Conservation (phyloP, 2,113 vertebrate genomes). For the Calonectris borealis region DNA sequence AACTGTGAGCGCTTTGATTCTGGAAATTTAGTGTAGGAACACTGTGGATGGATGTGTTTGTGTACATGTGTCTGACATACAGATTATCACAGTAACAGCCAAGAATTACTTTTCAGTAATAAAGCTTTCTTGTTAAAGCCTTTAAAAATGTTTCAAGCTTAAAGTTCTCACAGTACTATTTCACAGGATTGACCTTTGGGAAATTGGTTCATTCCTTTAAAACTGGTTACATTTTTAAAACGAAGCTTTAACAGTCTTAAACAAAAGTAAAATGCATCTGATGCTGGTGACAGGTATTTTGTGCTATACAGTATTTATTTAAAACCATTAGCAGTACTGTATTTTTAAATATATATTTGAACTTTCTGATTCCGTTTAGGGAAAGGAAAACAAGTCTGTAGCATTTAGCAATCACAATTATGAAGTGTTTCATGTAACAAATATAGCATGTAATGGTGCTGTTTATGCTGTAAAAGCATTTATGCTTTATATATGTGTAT, state of each 20-base stretch:
- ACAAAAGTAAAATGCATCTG: background rate
- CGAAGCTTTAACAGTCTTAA: background rate
- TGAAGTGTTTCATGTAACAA: background rate
- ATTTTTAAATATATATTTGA: background rate
- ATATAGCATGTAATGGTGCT: background rate
- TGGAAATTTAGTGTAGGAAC: background rate
- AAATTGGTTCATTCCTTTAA: background rate
- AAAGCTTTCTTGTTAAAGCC: background rate
- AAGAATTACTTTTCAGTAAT: background rate
- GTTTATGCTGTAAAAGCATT: constrained; percentile 2
- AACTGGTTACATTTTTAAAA: background rate
- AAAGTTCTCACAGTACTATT: background rate
- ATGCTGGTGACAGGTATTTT: background rate
- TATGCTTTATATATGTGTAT: background rate
- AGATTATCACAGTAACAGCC: background rate
- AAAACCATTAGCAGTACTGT: background rate
- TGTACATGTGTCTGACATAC: background rate
- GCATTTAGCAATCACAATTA: background rate
- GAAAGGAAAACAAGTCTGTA: background rate
- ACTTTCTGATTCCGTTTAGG: background rate
- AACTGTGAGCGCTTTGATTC: background rate
- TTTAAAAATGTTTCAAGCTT: background rate
- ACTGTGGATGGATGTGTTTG: background rate
- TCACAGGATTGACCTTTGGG: background rate
- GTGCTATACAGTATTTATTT: background rate